Evolutionary conservation across 2,797 vertebrate species (phyloP), one percentile per base, ranked within the genome.

Genomic region (Mormyrops boulengeri): DNA sequence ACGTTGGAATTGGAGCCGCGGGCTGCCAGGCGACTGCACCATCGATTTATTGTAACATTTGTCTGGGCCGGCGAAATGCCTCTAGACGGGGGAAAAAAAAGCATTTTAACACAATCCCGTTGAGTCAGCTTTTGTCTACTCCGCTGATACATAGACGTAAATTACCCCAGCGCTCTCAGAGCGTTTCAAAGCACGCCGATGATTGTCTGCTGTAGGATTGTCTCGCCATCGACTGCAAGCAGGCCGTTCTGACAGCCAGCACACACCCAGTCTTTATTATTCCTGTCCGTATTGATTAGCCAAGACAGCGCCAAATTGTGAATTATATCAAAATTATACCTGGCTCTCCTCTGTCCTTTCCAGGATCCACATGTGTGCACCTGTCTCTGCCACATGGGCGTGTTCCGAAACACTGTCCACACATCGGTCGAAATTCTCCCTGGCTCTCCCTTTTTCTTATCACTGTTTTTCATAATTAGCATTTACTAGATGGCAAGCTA

Each of bases 401-500:
- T 1, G 5, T 30, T 38, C 52, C 2, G n/a, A 14, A 34, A 47
- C 38, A 44, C 53, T 3, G 11, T 93, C 89, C 91, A 91, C 89
- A 41, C 91, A 92, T 92, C 90, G 91, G 91, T 92, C 93, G 89
- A 92, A 90, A 91, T 91, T 90, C 91, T 90, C 77, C 89, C 89
- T 89, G 91, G 80, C 92, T 92, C 91, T 93, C 93, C 89, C 88
- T 91, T 90, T 91, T 90, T 90, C 88, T 90, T 95, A 91, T 94
- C 92, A 92, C 93, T 93, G 92, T 93, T 91, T 92, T 90, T 91
- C 93, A 91, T 95, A 94, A 96, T 95, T 94, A 94, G 93, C 93
- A 94, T 94, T 92, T 93, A 94, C 53, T 84, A 91, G 87, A 93
- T 94, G 94, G 94, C 92, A 93, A 95, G 93, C 93, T 93, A 93